Base-by-base conservation (phyloP, 2,797 vertebrate genomes). In the Lycodopsis pacificus region DNA sequence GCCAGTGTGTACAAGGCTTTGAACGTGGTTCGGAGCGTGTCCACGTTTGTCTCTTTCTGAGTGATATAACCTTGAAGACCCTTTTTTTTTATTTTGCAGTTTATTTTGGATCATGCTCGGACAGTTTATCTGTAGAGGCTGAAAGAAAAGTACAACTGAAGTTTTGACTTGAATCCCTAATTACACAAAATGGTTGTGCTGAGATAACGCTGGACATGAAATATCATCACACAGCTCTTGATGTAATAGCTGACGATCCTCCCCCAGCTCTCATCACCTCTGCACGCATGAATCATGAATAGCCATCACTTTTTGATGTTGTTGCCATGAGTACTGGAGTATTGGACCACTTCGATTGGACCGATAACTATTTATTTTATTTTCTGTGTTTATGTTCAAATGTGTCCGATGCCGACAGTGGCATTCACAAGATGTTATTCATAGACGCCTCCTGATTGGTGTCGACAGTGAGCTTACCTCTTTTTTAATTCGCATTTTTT, bases 201-300 rank as follows among this genome's bases (percentile, higher is more conserved):
- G 65, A 80, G 86, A 88, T 48, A 68, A 78, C 22, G 36, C 79
- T 59, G 65, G 81, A 85, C 80, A 48, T 56, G 69, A 82, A 86
- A 84, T 71, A 80, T 82, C 70, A 66, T 81, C 76, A 77, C 51
- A 27, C 70, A 25, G 77, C 77, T 85, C 75, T 77, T 76, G 75
- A 76, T 78, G 80, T 80, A 75, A 88, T 75, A 58, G 73, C 67
- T 15, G 65, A 75, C 77, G 73, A 27, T 86, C 71, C 74, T 79
- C 84, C 88, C 77, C 70, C 83, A 56, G 64, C 71, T 71, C 77
- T 82, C 69, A 67, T 78, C 89, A 81, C 84, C 80, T 80, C 81
- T 83, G 76, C 84, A 83, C 36, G 20, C 79, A 89, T 86, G 82
- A 84, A 79, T 90, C 89, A 88, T 61, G 63, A 82, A 56, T 71